These are phyloP conservation scores for Micromesistius poutassou DNA, from an alignment of 2,797 vertebrate species.

Conservation along the genomic window DNA sequence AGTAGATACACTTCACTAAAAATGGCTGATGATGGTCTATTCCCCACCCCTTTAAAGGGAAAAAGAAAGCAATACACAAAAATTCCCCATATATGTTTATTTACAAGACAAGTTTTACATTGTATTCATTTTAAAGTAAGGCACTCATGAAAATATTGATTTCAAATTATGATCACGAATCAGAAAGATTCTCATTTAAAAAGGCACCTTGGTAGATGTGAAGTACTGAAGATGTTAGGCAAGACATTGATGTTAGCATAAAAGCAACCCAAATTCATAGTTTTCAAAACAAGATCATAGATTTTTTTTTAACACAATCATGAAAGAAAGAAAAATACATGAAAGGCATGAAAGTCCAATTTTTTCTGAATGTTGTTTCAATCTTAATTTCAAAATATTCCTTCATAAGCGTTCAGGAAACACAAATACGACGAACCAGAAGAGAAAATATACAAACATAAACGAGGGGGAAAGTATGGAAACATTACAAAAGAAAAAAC, in stretches of 20 bases:
- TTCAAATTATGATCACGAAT: constrained; percentile 35
- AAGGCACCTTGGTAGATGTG: constrained; percentile 57
- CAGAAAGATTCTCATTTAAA: constrained; percentile 42
- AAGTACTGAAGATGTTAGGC: constrained; percentile 3
- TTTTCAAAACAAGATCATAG: background rate
- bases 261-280: constrained; percentile 16
- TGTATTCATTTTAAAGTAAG: constrained; percentile 65
- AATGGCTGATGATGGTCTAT: background rate
- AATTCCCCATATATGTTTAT: constrained; percentile 68
- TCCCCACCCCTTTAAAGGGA: background rate
- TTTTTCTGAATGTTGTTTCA: background rate
- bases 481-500: constrained; percentile 10
- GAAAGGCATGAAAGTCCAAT: constrained; percentile 11
- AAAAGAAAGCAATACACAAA: constrained; percentile 8
- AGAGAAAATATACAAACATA: constrained; percentile 19
- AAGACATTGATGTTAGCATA: constrained; percentile 16
- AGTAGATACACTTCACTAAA: background rate
- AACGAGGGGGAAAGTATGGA: no score
- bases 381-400: constrained; percentile 18
- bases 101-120: constrained; percentile 71
- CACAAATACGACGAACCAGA: constrained; percentile 14
- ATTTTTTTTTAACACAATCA: constrained; percentile 1
- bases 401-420: constrained; percentile 26
- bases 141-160: constrained; percentile 66
- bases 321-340: background rate